Evolutionary conservation across 2,797 vertebrate species (phyloP).

Genomic region (Mus spretus): DNA sequence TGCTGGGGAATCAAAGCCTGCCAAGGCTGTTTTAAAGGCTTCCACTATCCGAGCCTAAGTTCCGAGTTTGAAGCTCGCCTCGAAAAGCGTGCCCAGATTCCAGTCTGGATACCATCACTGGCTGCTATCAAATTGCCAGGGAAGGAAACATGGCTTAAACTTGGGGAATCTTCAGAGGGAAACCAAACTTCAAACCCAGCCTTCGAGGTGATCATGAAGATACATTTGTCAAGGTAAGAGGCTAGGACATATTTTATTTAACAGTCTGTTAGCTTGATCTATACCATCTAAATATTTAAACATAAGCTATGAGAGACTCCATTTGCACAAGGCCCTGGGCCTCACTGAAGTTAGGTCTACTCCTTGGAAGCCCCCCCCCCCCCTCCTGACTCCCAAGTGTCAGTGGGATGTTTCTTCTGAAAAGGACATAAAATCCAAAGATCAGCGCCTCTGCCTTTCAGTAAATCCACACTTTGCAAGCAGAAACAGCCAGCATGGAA

Average conservation of each 20-base stretch:
- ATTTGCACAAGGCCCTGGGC: slow-evolving; percentile 21
- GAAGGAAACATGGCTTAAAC: slow-evolving; percentile 41
- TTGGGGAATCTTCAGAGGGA: slow-evolving; percentile 41
- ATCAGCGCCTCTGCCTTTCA: background rate
- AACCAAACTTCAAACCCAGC: slow-evolving; percentile 64
- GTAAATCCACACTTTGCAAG: slow-evolving; percentile 50
- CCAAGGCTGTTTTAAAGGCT: slow-evolving; percentile 80
- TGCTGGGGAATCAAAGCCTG: slow-evolving; percentile 69
- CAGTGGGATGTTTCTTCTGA: slow-evolving; percentile 47
- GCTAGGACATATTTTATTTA: slow-evolving; percentile 77
- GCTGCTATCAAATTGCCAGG: background rate
- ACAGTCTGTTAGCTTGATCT: slow-evolving; percentile 73
- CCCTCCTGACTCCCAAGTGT: slow-evolving; percentile 15
- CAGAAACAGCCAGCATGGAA: slow-evolving; percentile 37
- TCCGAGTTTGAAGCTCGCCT: background rate
- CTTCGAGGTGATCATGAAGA: slow-evolving; percentile 66
- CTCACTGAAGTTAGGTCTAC: slow-evolving; percentile 23
- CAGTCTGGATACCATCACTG: background rate
- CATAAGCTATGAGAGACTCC: background rate
- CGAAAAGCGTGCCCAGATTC: background rate
- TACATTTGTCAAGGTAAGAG: slow-evolving; percentile 65
- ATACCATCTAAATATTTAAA: slow-evolving; percentile 82
- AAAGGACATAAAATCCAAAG: slow-evolving; percentile 32
- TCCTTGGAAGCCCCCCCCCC: background rate
- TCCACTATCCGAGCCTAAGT: slow-evolving; percentile 36